These are phyloP conservation scores for Spermophilus dauricus DNA, from an alignment of 2,113 vertebrate genomes.

Conservation along the genomic window DNA sequence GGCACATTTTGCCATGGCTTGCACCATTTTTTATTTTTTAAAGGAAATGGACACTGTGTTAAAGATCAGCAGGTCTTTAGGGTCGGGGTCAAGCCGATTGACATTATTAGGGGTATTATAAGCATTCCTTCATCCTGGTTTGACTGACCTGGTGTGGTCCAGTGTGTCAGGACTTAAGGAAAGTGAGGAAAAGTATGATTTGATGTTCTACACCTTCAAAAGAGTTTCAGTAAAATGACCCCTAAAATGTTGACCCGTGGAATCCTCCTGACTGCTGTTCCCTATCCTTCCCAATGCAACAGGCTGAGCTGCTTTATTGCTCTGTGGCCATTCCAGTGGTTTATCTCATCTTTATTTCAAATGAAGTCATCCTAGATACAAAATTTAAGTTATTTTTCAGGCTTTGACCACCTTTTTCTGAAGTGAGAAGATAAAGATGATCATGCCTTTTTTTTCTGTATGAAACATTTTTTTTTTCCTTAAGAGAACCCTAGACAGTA, in stretches of 20 bases:
- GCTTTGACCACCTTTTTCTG: not conserved
- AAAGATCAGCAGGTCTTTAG: not conserved
- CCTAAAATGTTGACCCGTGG: too few relatives aligned
- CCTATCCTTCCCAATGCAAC: not conserved
- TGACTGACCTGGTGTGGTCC: not conserved
- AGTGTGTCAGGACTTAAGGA: too few relatives aligned
- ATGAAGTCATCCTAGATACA: not conserved
- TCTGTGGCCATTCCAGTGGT: not conserved
- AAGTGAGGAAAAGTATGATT: not conserved
- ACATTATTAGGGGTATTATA: not conserved
- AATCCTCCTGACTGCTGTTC: not conserved
- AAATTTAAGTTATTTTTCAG: not conserved
- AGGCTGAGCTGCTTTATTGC: not conserved
- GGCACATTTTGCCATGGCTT: not conserved
- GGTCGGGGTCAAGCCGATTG: not conserved
- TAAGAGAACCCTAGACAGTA: not conserved
- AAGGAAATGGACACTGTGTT: not conserved
- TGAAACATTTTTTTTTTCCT: not conserved
- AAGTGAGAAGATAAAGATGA: slow-evolving; percentile 34
- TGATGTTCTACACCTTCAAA: not conserved
- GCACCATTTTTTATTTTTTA: not conserved
- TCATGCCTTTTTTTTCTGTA: not conserved
- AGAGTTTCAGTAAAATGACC: not conserved
- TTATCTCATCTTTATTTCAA: not conserved
- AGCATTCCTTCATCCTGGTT: not conserved